Percentiles rank a stretch among this genome's conserved stretches.
Evolutionary conservation across 1,140 invertebrate species (phyloP).

Genomic region (Drosophila sproati): DNA sequence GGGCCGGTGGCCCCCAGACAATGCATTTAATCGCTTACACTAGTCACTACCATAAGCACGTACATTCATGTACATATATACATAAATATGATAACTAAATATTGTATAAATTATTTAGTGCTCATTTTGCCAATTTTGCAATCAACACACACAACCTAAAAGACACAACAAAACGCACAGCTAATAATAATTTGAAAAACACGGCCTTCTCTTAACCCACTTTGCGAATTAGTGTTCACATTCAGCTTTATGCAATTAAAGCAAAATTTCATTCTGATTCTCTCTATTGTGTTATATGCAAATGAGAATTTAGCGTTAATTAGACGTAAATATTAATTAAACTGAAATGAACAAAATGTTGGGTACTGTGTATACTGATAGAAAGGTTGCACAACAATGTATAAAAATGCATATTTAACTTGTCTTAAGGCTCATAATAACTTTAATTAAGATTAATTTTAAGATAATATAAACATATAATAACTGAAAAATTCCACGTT

Average conservation of each 20-base stretch:
- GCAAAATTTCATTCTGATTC: slow-evolving; percentile 37
- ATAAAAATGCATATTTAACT: slow-evolving; percentile 16
- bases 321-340: slow-evolving; percentile 36
- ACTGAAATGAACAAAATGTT: slow-evolving; percentile 35
- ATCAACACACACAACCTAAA: slow-evolving; percentile 5
- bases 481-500: neutral
- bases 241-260: slow-evolving; percentile 32
- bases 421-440: too few species aligned
- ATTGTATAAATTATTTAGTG: slow-evolving; percentile 39
- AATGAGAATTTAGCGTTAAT: slow-evolving; percentile 49
- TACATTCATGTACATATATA: neutral
- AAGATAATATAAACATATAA: neutral
- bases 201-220: neutral
- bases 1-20: neutral
- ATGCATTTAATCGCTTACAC: slow-evolving; percentile 29
- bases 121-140: slow-evolving; percentile 31
- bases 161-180: slow-evolving; percentile 3
- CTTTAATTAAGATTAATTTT: neutral
- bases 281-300: slow-evolving; percentile 31
- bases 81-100: slow-evolving; percentile 24
- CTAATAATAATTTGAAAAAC: slow-evolving; percentile 30
- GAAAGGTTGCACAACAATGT: slow-evolving; percentile 5
- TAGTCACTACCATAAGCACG: slow-evolving; percentile 5
- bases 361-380: neutral
- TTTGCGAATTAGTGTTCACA: neutral